phyloP scores from a whole-genome alignment of 2,888 invertebrate genomes.

The Acanthosepion esculentum region DNA sequence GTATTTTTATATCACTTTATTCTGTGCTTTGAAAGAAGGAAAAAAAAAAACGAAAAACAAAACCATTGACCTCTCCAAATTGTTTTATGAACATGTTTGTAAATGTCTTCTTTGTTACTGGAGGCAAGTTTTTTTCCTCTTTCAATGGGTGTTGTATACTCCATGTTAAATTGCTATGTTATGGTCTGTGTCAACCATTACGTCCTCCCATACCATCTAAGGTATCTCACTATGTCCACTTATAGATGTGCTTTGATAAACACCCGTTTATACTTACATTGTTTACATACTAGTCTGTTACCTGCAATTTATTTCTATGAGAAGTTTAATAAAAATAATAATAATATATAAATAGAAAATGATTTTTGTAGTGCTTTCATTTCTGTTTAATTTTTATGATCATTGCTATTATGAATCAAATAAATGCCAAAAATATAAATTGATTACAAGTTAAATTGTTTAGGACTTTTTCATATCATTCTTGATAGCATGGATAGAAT shows the following conservation, averaged over 20 bases:
- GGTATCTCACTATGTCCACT: neutral
- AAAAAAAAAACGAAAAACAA: neutral
- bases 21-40: neutral
- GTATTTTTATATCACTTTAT: neutral
- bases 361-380: neutral
- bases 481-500: neutral
- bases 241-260: neutral
- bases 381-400: neutral
- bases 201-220: neutral
- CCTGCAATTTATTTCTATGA: neutral
- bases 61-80: neutral
- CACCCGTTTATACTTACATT: neutral
- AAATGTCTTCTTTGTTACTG: neutral
- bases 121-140: neutral
- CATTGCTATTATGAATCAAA: neutral
- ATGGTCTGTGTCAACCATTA: neutral
- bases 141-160: neutral
- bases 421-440: neutral
- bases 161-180: neutral
- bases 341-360: neutral
- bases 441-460: neutral
- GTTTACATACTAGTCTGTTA: neutral
- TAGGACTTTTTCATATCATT: neutral
- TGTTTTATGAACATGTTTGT: neutral
- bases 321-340: neutral